These are phyloP conservation scores for Brachionus angularis DNA, from an alignment of 1,140 invertebrate genomes.

Conservation along the genomic window DNA sequence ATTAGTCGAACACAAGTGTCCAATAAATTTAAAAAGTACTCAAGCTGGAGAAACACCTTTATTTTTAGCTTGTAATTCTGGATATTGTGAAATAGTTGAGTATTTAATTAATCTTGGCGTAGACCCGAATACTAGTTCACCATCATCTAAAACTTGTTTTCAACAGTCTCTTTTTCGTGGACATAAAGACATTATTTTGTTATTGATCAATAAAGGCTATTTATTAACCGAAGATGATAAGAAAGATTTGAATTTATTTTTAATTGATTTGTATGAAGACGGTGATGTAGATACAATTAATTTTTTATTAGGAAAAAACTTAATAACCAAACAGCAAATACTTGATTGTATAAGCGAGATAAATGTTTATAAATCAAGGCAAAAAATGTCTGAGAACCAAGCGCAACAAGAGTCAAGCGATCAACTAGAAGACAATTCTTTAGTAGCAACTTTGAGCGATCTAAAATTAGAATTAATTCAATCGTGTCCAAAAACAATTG, in stretches of 20 bases:
- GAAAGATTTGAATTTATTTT: slow-evolving; percentile 9
- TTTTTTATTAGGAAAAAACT: slow-evolving; percentile 10
- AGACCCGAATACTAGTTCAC: slow-evolving; percentile 14
- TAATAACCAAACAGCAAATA: neutral
- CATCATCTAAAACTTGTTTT: slow-evolving; percentile 4
- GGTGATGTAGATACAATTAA: neutral
- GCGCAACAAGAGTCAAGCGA: neutral
- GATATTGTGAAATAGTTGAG: slow-evolving; percentile 23
- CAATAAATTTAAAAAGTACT: slow-evolving; percentile 25
- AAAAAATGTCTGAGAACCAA: too few species aligned
- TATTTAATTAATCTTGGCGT: neutral
- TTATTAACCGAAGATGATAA: slow-evolving; percentile 10
- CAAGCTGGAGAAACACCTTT: slow-evolving; percentile 32
- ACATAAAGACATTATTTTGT: slow-evolving; percentile 7
- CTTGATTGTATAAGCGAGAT: slow-evolving; percentile 15
- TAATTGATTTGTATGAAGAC: slow-evolving; percentile 29
- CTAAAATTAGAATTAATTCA: slow-evolving; percentile 11
- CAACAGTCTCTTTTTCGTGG: slow-evolving; percentile 25
- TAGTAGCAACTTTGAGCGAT: slow-evolving; percentile 18
- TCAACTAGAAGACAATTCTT: slow-evolving; percentile 6
- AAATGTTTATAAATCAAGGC: slow-evolving; percentile 19
- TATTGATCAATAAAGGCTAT: slow-evolving; percentile 27
- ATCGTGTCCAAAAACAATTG: slow-evolving; percentile 7
- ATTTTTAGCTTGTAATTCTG: slow-evolving; percentile 35
- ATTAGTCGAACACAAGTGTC: slow-evolving; percentile 26